Percentiles rank a stretch among this genome's conserved stretches.
These are phyloP conservation scores for Tetanocera ferruginea DNA, from an alignment of 2,888 invertebrate species.

Conservation along the genomic window DNA sequence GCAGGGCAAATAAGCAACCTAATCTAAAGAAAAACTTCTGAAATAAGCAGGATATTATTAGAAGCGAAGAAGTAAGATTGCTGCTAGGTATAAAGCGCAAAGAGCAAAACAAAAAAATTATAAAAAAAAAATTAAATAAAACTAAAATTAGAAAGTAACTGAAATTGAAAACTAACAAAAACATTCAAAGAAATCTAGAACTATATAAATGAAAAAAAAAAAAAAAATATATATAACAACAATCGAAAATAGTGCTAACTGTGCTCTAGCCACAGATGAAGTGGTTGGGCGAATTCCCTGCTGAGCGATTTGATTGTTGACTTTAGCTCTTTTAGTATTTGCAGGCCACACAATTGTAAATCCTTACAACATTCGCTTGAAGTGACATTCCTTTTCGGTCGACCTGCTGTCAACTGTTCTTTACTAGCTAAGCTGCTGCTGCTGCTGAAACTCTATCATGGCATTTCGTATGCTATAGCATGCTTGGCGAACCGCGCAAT, in stretches of 20 bases:
- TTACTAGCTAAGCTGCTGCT: background rate
- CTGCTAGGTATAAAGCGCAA: no score
- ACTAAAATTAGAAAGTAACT: no score
- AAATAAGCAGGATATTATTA: background rate
- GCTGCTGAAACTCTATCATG: no score
- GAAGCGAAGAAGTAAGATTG: background rate
- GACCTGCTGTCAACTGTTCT: background rate
- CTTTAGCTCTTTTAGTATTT: no score
- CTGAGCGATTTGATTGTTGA: no score
- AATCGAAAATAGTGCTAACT: no score
- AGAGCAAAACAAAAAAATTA: no score
- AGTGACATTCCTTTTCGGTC: background rate
- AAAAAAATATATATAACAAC: no score
- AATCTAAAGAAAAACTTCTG: slow-evolving; percentile 1
- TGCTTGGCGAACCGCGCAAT: slow-evolving; percentile 21
- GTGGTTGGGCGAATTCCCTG: no score
- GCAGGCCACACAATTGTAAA: background rate
- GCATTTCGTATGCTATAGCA: background rate
- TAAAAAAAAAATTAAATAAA: no score
- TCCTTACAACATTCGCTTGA: background rate
- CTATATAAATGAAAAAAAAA: no score
- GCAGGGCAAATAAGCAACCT: background rate
- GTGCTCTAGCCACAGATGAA: no score
- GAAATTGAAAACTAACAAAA: background rate
- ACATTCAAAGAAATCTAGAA: background rate